phyloP scores from a whole-genome alignment of 2,888 invertebrate genomes.

The Lydus trimaculatus region DNA sequence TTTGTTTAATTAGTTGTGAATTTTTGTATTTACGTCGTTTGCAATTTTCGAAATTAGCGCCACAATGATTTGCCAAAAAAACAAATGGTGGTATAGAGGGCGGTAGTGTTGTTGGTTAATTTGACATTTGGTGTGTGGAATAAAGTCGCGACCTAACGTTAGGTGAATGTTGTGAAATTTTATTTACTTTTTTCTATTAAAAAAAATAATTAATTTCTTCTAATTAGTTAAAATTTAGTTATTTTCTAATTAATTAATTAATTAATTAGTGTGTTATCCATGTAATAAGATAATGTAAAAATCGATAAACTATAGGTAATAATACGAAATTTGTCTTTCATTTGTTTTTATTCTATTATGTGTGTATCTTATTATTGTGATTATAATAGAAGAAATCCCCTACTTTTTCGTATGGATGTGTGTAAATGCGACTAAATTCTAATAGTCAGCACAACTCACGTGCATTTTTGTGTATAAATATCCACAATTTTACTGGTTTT shows the following conservation, averaged over 20 bases:
- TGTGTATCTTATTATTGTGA: not conserved
- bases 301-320: not conserved
- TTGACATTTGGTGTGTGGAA: slow-evolving; percentile 37
- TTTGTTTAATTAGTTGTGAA: not conserved
- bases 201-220: too few species aligned
- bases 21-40: not conserved
- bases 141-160: slow-evolving; percentile 45
- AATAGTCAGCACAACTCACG: not conserved
- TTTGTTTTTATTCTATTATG: not conserved
- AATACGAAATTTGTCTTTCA: not conserved
- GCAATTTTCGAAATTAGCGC: slow-evolving; percentile 17
- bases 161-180: slow-evolving; percentile 51
- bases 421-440: not conserved
- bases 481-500: not conserved
- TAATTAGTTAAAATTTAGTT: too few species aligned
- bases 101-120: slow-evolving; percentile 20
- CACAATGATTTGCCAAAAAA: slow-evolving; percentile 9
- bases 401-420: not conserved
- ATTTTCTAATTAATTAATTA: slow-evolving; percentile 15
- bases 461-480: not conserved
- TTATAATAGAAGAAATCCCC: slow-evolving; percentile 1
- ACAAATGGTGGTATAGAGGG: slow-evolving; percentile 15
- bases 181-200: slow-evolving; percentile 39
- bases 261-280: not conserved
- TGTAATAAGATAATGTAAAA: not conserved